Evolutionary conservation across 2,797 vertebrate species (phyloP), one percentile per base, ranked within the genome.

Genomic region (Serranus cabrilla): DNA sequence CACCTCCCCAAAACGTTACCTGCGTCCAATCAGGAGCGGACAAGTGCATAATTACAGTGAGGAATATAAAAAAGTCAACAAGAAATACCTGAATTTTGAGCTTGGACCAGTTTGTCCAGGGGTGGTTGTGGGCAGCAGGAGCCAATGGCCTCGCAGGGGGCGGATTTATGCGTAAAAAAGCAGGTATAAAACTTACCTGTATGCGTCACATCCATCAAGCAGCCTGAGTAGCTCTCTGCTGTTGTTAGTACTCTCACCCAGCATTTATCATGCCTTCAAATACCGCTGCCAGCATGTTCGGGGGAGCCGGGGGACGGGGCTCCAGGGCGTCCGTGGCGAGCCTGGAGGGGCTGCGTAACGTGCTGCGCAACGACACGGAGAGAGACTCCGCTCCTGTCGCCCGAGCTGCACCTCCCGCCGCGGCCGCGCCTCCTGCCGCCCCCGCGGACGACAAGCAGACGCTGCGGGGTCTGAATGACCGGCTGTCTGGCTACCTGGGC

Each of bases 381-480:
- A 72, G n/a, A 10, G 87, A 89, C 47, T 18, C 72, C 21, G 13
- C 42, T 2, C 27, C 69, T 0, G 23, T 11, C 0, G 1, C 39
- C 0, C 5, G 18, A 0, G 9, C 25, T 0, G 21, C 50, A 1
- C 16, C 4, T 39, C 1, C 20, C 1, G 9, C 55, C 0, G 2
- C 59, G 0, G 3, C 40, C 0, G 16, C 34, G 0, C 49, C 54
- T 4, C 39, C 70, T 0, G 18, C 18, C 0, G 52, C 9, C 14
- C 76, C 80, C 0, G 39, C 11, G 0, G 93, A 93, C 64, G 92
- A 94, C 75, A 94, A 94, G 81, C 83, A 94, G 62, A 89, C 82
- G 0, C 87, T 95, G 88, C 81, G 86, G 42, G 90, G 86, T 21
- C 88, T 96, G 76, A 96, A 96, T 20, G 88, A 78, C 1, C 93